These are phyloP conservation scores for Cochlearius cochlearius DNA, from an alignment of 2,113 vertebrate species.

Conservation along the genomic window DNA sequence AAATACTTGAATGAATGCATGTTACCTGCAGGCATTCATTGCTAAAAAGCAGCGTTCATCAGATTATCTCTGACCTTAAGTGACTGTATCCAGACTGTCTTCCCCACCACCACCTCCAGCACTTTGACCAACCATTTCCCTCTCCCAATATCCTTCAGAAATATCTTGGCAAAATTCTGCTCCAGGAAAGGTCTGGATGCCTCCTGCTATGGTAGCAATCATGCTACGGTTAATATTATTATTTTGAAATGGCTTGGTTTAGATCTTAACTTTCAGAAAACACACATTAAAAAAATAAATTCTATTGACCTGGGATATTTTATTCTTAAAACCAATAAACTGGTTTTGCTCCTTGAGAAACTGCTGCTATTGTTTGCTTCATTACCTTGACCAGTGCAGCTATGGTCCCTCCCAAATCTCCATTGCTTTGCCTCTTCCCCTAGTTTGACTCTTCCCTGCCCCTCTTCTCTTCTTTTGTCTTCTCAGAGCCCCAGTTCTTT, in stretches of 20 bases:
- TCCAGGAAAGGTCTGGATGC: not conserved
- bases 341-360: not conserved
- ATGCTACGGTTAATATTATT: not conserved
- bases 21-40: not conserved
- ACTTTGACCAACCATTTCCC: not conserved
- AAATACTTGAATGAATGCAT: not conserved
- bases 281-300: not conserved
- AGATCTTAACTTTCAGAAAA: not conserved
- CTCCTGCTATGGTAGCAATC: not conserved
- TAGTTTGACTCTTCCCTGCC: not conserved
- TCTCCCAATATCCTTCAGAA: not conserved
- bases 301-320: not conserved
- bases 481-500: not conserved
- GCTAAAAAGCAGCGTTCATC: not conserved
- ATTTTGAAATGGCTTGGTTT: not conserved
- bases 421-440: not conserved
- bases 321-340: not conserved
- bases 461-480: not conserved
- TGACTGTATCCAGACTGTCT: not conserved
- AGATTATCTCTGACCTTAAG: not conserved
- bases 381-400: not conserved
- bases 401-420: not conserved
- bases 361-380: not conserved
- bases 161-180: not conserved
- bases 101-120: not conserved